Conservation (phyloP, 2,888 invertebrate genomes). For the Polyommatus icarus region DNA sequence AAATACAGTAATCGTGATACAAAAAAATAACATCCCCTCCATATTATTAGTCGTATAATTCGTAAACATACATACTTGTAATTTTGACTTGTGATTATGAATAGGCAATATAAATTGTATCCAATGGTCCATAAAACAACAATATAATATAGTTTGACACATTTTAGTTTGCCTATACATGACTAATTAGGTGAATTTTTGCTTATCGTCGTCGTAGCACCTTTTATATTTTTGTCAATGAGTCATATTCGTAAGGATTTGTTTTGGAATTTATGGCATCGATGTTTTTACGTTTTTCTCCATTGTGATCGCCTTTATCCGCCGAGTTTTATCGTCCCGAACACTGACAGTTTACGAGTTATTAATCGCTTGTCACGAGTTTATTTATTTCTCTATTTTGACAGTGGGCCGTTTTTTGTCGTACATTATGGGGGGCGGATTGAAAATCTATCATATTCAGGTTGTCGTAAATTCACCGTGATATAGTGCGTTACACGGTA, state of each 20-base stretch:
- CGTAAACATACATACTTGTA: not conserved
- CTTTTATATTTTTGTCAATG: constrained; percentile 66
- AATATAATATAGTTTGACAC: constrained; percentile 47
- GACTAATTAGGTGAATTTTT: constrained; percentile 70
- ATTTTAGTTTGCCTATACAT: constrained; percentile 55
- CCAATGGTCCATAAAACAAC: constrained; percentile 39
- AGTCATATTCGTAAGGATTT: constrained; percentile 80
- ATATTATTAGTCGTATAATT: not conserved
- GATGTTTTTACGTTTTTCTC: constrained; percentile 77
- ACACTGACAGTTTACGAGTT: constrained; percentile 80
- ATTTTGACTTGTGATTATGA: not conserved
- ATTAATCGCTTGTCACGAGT: constrained; percentile 79
- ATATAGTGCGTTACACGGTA: constrained; percentile 77
- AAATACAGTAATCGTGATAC: not conserved
- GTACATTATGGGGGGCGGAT: constrained; percentile 74
- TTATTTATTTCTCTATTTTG: constrained; percentile 81
- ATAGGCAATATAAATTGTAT: constrained; percentile 12
- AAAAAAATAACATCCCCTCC: not conserved
- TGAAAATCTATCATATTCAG: constrained; percentile 81
- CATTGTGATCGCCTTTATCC: constrained; percentile 74
- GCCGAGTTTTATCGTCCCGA: constrained; percentile 69
- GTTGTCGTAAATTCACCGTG: constrained; percentile 78
- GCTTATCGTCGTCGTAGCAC: constrained; percentile 55
- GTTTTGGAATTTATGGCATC: constrained; percentile 78
- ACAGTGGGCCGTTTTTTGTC: constrained; percentile 73